A percentile compares a stretch with the other conserved stretches of the same genome.
Evolutionary conservation across 2,113 vertebrate species (phyloP).

Genomic region (Clupea harengus): DNA sequence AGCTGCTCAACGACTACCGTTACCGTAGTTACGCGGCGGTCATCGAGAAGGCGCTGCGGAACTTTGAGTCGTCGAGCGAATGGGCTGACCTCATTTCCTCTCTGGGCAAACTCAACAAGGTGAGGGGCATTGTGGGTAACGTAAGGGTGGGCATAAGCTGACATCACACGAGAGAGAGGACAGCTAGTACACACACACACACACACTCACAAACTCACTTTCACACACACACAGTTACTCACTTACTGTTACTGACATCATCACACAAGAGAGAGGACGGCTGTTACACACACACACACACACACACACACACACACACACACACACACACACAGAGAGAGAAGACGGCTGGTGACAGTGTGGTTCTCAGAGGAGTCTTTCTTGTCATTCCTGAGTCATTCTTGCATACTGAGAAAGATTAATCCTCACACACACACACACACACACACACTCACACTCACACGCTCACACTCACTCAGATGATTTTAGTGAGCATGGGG

Average conservation of each 20-base stretch:
- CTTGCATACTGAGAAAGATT: neutral
- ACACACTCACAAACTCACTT: neutral
- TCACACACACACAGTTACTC: no score
- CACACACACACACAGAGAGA: no score
- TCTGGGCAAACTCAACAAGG: slow-evolving; percentile 97
- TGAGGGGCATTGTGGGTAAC: slow-evolving; percentile 52
- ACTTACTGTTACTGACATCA: neutral
- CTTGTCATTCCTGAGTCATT: no score
- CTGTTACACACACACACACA: neutral
- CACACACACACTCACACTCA: no score
- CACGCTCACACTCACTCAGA: no score
- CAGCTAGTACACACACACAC: neutral
- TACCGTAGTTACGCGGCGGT: slow-evolving; percentile 88
- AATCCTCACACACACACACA: neutral
- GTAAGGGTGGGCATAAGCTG: neutral
- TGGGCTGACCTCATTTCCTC: slow-evolving; percentile 99
- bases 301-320: neutral
- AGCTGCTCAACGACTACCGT: slow-evolving; percentile 89
- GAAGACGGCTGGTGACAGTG: neutral
- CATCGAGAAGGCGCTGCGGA: slow-evolving; percentile 94
- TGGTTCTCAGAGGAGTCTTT: no score
- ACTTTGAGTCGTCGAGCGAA: slow-evolving; percentile 96
- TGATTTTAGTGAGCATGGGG: no score
- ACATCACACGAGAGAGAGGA: neutral
- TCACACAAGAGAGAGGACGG: neutral